phyloP scores from a whole-genome alignment of 2,797 vertebrate genomes.

The Rhinogobio ventralis region DNA sequence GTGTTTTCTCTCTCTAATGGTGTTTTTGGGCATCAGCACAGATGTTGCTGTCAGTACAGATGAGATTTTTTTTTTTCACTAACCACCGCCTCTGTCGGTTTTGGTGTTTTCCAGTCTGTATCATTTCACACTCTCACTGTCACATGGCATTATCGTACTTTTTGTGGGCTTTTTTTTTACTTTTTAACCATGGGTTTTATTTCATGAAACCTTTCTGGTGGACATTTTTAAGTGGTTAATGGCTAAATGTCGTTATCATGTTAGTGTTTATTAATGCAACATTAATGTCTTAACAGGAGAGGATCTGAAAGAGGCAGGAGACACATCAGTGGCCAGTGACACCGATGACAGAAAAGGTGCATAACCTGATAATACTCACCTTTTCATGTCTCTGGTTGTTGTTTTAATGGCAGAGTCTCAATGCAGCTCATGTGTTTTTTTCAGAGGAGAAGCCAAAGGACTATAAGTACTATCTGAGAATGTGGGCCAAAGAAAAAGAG shows the following conservation, averaged over 20 bases:
- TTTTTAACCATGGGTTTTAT: not conserved
- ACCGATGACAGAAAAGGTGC: slow-evolving; percentile 84
- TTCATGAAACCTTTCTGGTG: not conserved
- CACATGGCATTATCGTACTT: not conserved
- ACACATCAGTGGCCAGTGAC: slow-evolving; percentile 69
- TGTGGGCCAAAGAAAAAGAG: slow-evolving; percentile 95
- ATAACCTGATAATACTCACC: not conserved
- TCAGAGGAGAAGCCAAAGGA: slow-evolving; percentile 92
- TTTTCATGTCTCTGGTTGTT: not conserved
- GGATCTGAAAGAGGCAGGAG: slow-evolving; percentile 60
- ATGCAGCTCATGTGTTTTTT: slow-evolving; percentile 48
- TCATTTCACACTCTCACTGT: not conserved
- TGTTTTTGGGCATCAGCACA: not conserved
- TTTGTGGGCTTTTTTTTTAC: not conserved
- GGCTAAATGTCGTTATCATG: not conserved
- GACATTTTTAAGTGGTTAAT: not conserved
- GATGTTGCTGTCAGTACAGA: not conserved
- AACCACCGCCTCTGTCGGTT: not conserved
- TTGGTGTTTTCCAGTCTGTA: not conserved
- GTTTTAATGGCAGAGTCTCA: not conserved
- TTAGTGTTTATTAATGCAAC: not conserved
- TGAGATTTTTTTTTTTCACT: not conserved
- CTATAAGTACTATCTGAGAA: slow-evolving; percentile 92
- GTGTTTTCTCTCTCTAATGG: not conserved
- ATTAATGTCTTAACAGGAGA: slow-evolving; percentile 67